phyloP scores from a whole-genome alignment of 1,140 invertebrate species.

The Drosophila persimilis region DNA sequence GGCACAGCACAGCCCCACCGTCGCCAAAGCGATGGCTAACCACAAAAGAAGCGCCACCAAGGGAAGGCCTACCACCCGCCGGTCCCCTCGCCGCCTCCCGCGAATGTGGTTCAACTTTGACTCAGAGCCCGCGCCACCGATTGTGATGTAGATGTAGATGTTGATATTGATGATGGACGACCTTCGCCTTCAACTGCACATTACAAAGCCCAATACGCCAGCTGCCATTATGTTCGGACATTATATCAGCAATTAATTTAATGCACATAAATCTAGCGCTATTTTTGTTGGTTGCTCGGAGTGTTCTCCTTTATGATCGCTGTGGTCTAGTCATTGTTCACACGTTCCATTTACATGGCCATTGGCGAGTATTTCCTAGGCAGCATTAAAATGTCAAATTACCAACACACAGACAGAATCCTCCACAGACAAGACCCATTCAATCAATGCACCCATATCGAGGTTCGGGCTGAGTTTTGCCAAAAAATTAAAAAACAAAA shows the following conservation, averaged over 20 bases:
- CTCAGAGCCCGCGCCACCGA: slow-evolving; percentile 34
- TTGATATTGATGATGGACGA: slow-evolving; percentile 48
- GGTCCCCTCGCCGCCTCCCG: slow-evolving; percentile 9
- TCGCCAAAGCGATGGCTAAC: slow-evolving; percentile 23
- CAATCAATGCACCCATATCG: slow-evolving; percentile 72
- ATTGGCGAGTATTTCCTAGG: slow-evolving; percentile 68
- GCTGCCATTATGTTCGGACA: slow-evolving; percentile 40
- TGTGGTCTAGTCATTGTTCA: slow-evolving; percentile 63
- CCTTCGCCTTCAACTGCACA: slow-evolving; percentile 76
- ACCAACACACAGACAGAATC: slow-evolving; percentile 35
- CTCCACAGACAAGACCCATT: slow-evolving; percentile 39
- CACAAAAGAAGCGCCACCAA: slow-evolving; percentile 57
- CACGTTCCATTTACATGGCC: slow-evolving; percentile 77
- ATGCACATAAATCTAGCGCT: slow-evolving; percentile 55
- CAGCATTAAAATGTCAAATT: slow-evolving; percentile 75
- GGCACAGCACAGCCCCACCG: slow-evolving; percentile 22
- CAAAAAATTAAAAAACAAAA: slow-evolving; percentile 25
- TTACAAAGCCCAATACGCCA: slow-evolving; percentile 62
- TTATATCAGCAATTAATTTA: slow-evolving; percentile 53
- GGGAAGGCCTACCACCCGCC: slow-evolving; percentile 35
- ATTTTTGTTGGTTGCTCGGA: slow-evolving; percentile 1
- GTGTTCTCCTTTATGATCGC: slow-evolving; percentile 32
- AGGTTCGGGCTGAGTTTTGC: slow-evolving; percentile 36
- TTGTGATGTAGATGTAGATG: slow-evolving; percentile 41
- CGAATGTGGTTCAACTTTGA: slow-evolving; percentile 63